phyloP scores from a whole-genome alignment of 2,113 vertebrate genomes.

The Colossoma macropomum region DNA sequence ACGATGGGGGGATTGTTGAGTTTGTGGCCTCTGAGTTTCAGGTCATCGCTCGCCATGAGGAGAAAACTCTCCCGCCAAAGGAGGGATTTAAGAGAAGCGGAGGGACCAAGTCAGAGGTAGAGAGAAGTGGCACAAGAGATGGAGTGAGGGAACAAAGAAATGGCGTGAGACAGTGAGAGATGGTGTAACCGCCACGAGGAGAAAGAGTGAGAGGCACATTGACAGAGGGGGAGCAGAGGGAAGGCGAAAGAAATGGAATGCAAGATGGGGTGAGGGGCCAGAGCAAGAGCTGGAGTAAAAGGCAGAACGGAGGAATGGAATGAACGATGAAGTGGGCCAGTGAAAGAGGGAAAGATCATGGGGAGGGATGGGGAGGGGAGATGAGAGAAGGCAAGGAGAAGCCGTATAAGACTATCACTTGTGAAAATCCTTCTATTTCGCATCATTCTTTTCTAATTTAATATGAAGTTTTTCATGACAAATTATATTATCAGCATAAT shows the following conservation, averaged over 20 bases:
- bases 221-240: slow-evolving; percentile 27
- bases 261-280: not conserved
- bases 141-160: slow-evolving; percentile 52
- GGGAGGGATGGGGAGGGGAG: not conserved
- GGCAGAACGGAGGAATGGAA: not conserved
- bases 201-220: not conserved
- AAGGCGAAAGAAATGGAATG: slow-evolving; percentile 25
- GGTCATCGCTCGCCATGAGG: slow-evolving; percentile 77
- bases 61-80: slow-evolving; percentile 60
- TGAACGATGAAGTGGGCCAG: not conserved
- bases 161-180: slow-evolving; percentile 34
- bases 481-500: too few relatives aligned
- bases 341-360: not conserved
- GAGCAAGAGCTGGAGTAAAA: not conserved
- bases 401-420: not conserved
- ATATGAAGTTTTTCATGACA: too few relatives aligned
- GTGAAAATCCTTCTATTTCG: too few relatives aligned
- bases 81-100: slow-evolving; percentile 46
- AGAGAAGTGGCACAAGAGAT: slow-evolving; percentile 55
- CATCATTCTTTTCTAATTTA: too few relatives aligned
- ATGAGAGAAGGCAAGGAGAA: not conserved
- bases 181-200: not conserved
- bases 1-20: slow-evolving; percentile 73
- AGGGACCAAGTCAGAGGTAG: slow-evolving; percentile 20
- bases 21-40: slow-evolving; percentile 72